These are phyloP conservation scores for Baryphthengus martii DNA, from an alignment of 2,113 vertebrate genomes.

Conservation along the genomic window DNA sequence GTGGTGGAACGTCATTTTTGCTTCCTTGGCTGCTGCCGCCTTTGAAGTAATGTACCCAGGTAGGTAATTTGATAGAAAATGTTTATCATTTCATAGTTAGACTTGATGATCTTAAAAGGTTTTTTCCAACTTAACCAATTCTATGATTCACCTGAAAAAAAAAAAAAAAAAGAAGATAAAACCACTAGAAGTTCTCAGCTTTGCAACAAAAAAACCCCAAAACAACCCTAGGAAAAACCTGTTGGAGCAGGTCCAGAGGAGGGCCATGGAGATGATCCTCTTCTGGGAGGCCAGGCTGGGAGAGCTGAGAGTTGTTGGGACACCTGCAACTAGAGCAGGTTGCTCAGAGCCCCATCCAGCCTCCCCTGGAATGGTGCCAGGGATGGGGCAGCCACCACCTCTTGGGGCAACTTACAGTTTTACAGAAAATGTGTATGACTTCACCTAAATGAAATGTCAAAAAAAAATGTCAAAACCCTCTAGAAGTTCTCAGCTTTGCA, in stretches of 20 bases:
- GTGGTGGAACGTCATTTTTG: fast-evolving
- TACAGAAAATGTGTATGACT: not conserved
- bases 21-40: not conserved
- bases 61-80: not conserved
- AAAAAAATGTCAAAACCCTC: not conserved
- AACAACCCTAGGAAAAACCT: too few relatives aligned
- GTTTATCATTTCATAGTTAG: not conserved
- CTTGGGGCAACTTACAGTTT: not conserved
- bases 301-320: not conserved
- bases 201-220: not conserved
- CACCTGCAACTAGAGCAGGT: not conserved
- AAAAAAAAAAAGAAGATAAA: not conserved
- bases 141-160: not conserved
- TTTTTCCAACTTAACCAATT: too few relatives aligned
- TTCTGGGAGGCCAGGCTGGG: too few relatives aligned
- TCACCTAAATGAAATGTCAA: too few relatives aligned
- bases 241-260: too few relatives aligned
- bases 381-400: not conserved
- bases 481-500: not conserved
- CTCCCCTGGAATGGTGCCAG: not conserved
- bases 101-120: too few relatives aligned
- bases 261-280: too few relatives aligned
- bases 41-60: not conserved
- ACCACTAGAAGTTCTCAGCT: not conserved
- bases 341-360: not conserved